Percentiles rank a stretch among this genome's conserved stretches.
phyloP scores from a whole-genome alignment of 2,888 invertebrate genomes.

The Operophtera brumata region DNA sequence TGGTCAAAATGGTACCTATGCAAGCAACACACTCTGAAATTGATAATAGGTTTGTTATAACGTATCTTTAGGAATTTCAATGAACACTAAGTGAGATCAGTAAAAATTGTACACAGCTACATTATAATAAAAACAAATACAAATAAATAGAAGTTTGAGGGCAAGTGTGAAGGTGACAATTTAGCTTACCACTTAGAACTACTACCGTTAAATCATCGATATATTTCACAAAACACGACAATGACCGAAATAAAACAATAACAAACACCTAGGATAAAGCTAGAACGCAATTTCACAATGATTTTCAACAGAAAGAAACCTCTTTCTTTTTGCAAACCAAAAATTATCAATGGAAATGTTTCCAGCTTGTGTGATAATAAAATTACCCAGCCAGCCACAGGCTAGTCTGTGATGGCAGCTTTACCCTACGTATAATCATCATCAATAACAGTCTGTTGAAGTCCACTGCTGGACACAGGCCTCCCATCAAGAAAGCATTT shows the following conservation, averaged over 20 bases:
- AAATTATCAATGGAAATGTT: slow-evolving; percentile 25
- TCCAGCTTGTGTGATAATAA: slow-evolving; percentile 5
- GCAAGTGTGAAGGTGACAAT: slow-evolving; percentile 59
- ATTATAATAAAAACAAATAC: slow-evolving; percentile 35
- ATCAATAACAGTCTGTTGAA: no score
- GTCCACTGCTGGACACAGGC: no score
- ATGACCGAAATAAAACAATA: slow-evolving; percentile 15
- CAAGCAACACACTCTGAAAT: slow-evolving; percentile 5
- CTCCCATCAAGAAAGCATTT: no score
- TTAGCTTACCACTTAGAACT: slow-evolving; percentile 47
- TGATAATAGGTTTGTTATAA: not conserved
- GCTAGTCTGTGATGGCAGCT: no score
- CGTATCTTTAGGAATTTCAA: not conserved
- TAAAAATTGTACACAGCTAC: not conserved
- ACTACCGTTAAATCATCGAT: slow-evolving; percentile 48
- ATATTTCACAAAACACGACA: slow-evolving; percentile 25
- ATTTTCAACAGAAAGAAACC: slow-evolving; percentile 26
- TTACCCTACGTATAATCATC: no score
- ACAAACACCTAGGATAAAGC: slow-evolving; percentile 16
- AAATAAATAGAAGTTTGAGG: slow-evolving; percentile 47
- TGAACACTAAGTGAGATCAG: not conserved
- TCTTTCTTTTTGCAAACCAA: slow-evolving; percentile 22
- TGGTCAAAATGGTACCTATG: slow-evolving; percentile 26
- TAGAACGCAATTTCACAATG: slow-evolving; percentile 37
- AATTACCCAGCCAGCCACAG: not conserved